Evolutionary conservation across 2,888 invertebrate genomes (phyloP).

Genomic region (Chymomyza procnemis): DNA sequence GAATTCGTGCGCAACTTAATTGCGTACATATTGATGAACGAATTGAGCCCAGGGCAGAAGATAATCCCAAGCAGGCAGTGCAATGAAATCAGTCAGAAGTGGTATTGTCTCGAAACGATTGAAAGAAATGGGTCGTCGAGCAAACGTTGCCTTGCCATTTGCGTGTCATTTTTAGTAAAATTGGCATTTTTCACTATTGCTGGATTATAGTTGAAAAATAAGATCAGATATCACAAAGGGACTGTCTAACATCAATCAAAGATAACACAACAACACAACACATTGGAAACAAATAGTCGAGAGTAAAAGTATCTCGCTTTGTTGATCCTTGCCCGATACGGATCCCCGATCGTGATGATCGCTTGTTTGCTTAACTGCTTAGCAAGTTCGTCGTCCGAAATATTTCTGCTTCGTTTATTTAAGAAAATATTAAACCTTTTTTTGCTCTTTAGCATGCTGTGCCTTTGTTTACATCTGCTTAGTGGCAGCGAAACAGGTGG

Average conservation of each 20-base stretch:
- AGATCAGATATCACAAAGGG: slow-evolving; percentile 47
- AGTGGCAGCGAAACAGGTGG: slow-evolving; percentile 54
- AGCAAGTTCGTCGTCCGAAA: slow-evolving; percentile 58
- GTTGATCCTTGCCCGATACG: neutral
- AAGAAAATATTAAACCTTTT: slow-evolving; percentile 62
- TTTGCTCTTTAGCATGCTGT: slow-evolving; percentile 15
- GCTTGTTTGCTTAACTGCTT: slow-evolving; percentile 39
- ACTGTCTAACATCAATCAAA: slow-evolving; percentile 56
- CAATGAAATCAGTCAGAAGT: slow-evolving; percentile 13
- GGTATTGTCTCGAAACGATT: slow-evolving; percentile 3
- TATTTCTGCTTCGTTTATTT: slow-evolving; percentile 66
- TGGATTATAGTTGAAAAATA: slow-evolving; percentile 12
- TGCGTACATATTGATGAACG: slow-evolving; percentile 60
- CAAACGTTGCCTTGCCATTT: slow-evolving; percentile 45
- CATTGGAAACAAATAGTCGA: slow-evolving; percentile 21
- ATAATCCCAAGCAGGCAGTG: slow-evolving; percentile 30
- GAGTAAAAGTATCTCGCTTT: slow-evolving; percentile 42
- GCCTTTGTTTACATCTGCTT: slow-evolving; percentile 54
- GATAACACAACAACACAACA: slow-evolving; percentile 31
- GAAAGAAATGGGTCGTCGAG: neutral
- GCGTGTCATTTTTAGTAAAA: slow-evolving; percentile 66
- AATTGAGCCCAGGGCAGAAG: slow-evolving; percentile 23
- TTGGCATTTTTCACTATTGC: slow-evolving; percentile 58
- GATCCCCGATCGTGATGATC: slow-evolving; percentile 1
- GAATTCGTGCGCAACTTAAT: slow-evolving; percentile 68